Percentiles rank a stretch among this genome's conserved stretches.
These are phyloP conservation scores for Carassius auratus DNA, from an alignment of 2,113 vertebrate species.

Conservation along the genomic window DNA sequence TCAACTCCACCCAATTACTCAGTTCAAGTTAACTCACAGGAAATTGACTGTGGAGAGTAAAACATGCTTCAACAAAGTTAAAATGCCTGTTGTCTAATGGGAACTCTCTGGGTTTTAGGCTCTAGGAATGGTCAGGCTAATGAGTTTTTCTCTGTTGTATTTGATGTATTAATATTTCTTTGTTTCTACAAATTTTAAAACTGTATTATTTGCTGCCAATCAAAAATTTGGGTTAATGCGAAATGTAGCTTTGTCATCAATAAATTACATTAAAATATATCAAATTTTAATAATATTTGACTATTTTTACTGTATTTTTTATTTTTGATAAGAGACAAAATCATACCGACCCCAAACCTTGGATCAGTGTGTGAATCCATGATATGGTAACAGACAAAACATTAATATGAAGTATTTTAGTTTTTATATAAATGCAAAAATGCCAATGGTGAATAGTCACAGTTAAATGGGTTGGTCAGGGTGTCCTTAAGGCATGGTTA, in stretches of 20 bases:
- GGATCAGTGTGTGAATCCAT: no score
- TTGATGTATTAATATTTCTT: neutral
- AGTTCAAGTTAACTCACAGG: neutral
- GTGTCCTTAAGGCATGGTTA: neutral
- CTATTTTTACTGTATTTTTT: neutral
- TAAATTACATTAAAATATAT: neutral
- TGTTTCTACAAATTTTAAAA: neutral
- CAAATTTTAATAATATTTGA: neutral
- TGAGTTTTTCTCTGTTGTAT: neutral
- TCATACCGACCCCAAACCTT: no score
- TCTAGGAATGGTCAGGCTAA: neutral
- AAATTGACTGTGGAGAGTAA: constrained; percentile 10
- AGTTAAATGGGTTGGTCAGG: neutral
- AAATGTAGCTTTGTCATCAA: no score
- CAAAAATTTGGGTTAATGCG: no score
- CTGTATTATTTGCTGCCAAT: no score
- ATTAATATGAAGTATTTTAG: neutral
- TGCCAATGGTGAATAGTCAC: neutral
- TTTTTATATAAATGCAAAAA: neutral
- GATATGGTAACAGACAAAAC: no score
- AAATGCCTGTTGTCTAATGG: neutral
- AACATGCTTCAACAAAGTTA: constrained; percentile 7
- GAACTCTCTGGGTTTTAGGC: neutral
- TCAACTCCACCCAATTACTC: constrained; percentile 30
- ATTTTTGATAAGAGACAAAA: neutral